Evolutionary conservation across 2,797 vertebrate species (phyloP), one percentile per base, ranked within the genome.

Genomic region (Cyprinella venusta): DNA sequence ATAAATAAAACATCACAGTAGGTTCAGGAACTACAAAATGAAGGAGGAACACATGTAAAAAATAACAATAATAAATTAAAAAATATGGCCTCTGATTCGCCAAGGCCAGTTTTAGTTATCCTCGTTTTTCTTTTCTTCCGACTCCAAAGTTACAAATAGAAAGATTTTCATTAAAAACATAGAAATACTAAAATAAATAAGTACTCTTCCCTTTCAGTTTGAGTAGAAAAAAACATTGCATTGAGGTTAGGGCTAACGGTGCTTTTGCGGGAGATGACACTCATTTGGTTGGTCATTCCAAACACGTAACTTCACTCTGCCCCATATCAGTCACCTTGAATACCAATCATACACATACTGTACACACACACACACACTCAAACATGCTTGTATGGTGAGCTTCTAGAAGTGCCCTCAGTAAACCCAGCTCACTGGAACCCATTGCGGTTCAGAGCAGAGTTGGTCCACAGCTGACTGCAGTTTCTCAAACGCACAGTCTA

Each of bases 341-440:
- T 84, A 69, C 63, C 65, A 87, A 78, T 76, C 85, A 82, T 81
- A 87, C 88, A 82, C 89, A 82, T 52, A 50, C 33, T 48, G 38
- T 38, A 61, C 30, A 50, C 36, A 54, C 38, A 40, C 36, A 38
- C 30, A 38, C 63, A 42, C 21, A 50, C 74, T 2, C 65, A 50
- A 18, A 63, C 54, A 67, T 13, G n/a, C 61, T 72, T 72, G 74
- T 72, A 19, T 69, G 15, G 16, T 74, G 78, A 79, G 67, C 36
- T 38, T 12, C 19, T 4, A 71, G 4, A 19, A 45, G 30, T 56
- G 75, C 80, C 76, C 69, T 83, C 95, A 99, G 86, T 99, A 99
- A 59, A 99, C 98, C 98, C 98, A 99, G 93, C 95, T 98, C 84
- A 99, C 97, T 0, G 98, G 98, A 82, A 99, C 97, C 98, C 98